Evolutionary conservation across 1,140 invertebrate genomes (phyloP).

Genomic region (Mesaphorura yosii): DNA sequence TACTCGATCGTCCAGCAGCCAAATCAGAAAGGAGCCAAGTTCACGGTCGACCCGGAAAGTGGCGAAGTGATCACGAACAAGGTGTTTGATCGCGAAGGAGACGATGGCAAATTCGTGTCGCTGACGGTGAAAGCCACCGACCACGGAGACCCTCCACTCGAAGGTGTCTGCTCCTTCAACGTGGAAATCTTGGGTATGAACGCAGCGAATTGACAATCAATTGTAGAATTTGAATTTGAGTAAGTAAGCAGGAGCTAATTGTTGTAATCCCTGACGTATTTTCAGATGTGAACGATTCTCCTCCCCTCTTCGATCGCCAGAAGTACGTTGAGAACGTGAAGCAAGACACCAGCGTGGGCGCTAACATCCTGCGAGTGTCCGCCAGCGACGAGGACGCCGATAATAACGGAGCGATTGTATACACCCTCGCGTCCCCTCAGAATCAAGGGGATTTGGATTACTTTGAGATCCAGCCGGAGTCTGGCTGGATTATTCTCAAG

Average conservation of each 20-base stretch:
- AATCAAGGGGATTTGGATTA: constrained; percentile 79
- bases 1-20: constrained; percentile 93
- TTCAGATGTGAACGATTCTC: too few species aligned
- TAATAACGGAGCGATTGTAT: constrained; percentile 89
- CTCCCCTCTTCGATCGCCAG: constrained; percentile 47
- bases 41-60: constrained; percentile 86
- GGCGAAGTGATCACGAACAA: constrained; percentile 89
- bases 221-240: constrained; percentile 5
- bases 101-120: constrained; percentile 89
- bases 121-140: constrained; percentile 92
- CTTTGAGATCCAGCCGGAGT: constrained; percentile 66
- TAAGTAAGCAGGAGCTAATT: too few species aligned
- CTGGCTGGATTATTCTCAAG: constrained; percentile 87
- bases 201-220: too few species aligned
- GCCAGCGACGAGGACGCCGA: constrained; percentile 92
- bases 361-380: constrained; percentile 82
- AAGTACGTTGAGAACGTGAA: constrained; percentile 95
- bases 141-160: constrained; percentile 85
- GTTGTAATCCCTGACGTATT: too few species aligned
- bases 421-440: constrained; percentile 71
- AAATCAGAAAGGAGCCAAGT: constrained; percentile 90
- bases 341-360: constrained; percentile 89
- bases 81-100: constrained; percentile 88
- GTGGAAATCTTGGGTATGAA: constrained; percentile 93
- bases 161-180: constrained; percentile 89